phyloP scores from a whole-genome alignment of 2,797 vertebrate species.

The Ataeniobius toweri region DNA sequence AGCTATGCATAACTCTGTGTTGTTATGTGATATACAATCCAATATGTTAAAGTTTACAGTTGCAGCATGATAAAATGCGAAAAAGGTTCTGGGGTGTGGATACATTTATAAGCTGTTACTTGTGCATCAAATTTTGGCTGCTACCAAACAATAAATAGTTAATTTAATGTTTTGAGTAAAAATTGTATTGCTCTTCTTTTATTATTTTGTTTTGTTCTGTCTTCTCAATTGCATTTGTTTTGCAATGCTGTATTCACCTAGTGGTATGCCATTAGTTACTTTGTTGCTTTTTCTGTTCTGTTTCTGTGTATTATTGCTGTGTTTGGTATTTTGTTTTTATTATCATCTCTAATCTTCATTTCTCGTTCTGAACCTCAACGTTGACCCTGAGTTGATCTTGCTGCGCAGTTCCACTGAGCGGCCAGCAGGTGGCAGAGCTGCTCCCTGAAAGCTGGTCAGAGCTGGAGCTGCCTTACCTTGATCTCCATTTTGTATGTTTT shows the following conservation, averaged over 20 bases:
- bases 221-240: background rate
- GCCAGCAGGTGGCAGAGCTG: conserved; percentile 66
- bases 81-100: background rate
- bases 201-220: background rate
- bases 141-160: background rate
- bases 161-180: background rate
- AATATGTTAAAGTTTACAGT: background rate
- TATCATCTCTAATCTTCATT: background rate
- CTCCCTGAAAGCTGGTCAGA: conserved; percentile 56
- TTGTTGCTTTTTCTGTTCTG: too few species aligned
- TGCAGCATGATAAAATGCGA: background rate
- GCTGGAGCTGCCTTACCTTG: conserved; percentile 49
- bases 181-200: background rate
- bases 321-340: background rate
- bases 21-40: background rate
- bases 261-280: background rate
- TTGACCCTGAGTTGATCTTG: background rate
- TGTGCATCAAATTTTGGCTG: background rate
- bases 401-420: conserved; percentile 38
- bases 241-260: background rate
- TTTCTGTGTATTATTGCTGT: background rate
- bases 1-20: background rate
- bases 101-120: background rate
- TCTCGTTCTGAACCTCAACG: background rate
- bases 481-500: conserved; percentile 89